Evolutionary conservation across 2,888 invertebrate genomes (phyloP).

Genomic region (Hermaeophaga mercurialis): DNA sequence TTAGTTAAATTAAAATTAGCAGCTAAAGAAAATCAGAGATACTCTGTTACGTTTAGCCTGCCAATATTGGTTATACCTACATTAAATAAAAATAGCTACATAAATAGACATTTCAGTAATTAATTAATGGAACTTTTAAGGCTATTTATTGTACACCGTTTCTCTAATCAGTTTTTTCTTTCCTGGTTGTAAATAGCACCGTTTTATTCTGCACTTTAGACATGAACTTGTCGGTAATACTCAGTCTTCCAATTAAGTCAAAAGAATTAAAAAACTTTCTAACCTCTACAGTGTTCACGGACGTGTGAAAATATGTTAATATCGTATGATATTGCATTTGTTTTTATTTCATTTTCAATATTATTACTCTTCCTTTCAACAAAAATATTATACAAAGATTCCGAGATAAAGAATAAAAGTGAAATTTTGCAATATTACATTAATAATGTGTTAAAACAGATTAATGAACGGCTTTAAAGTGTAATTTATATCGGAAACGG

Average conservation of each 20-base stretch:
- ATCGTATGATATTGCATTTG: neutral
- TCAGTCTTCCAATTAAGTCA: neutral
- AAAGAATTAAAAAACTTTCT: conserved; percentile 1
- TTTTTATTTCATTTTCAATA: neutral
- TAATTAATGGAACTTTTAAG: too few relatives aligned
- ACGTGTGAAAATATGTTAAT: conserved; percentile 2
- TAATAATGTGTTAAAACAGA: too few relatives aligned
- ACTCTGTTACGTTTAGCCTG: too few relatives aligned
- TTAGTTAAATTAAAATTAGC: too few relatives aligned
- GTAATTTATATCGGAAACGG: too few relatives aligned
- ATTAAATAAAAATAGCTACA: too few relatives aligned
- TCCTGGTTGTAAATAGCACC: neutral
- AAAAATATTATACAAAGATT: neutral
- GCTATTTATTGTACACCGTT: neutral
- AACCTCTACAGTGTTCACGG: neutral
- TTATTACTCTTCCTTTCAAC: neutral
- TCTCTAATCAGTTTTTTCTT: neutral
- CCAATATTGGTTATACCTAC: too few relatives aligned
- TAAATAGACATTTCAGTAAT: too few relatives aligned
- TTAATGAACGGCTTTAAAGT: too few relatives aligned
- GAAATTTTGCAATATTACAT: too few relatives aligned
- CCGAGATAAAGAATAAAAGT: neutral
- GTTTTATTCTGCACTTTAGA: neutral
- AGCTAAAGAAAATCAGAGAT: too few relatives aligned
- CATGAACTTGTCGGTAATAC: conserved; percentile 1